A percentile compares a stretch with the other conserved stretches of the same genome.
Conservation (phyloP, 2,888 invertebrate species). For the Ethmia dodecea region DNA sequence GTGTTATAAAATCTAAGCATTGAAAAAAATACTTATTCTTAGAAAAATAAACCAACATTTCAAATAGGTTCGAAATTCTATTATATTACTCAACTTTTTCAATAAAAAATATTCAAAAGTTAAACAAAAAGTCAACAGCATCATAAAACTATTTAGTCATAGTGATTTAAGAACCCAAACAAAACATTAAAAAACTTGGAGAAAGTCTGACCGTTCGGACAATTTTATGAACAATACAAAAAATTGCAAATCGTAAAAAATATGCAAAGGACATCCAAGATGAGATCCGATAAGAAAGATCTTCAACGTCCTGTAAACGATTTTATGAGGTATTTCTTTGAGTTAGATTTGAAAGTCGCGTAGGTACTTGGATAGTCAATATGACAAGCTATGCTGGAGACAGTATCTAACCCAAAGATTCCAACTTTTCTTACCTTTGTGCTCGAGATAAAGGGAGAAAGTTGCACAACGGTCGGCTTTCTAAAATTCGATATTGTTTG, state of each 20-base stretch:
- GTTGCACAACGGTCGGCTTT: conserved; percentile 70
- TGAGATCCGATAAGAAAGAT: not conserved
- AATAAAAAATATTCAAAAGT: too few relatives aligned
- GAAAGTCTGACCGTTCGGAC: conserved; percentile 35
- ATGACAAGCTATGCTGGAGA: conserved; percentile 7
- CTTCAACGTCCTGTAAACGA: too few relatives aligned
- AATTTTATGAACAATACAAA: conserved; percentile 27
- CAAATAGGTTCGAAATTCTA: too few relatives aligned
- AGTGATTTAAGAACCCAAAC: conserved; percentile 33
- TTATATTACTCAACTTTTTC: too few relatives aligned
- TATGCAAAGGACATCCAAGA: conserved; percentile 8
- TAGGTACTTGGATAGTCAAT: conserved; percentile 3
- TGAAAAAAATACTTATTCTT: too few relatives aligned
- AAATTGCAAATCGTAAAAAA: conserved; percentile 45
- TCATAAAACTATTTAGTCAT: conserved; percentile 18
- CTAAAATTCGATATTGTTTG: conserved; percentile 61
- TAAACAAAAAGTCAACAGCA: conserved; percentile 15
- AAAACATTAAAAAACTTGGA: conserved; percentile 29
- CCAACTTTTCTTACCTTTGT: conserved; percentile 61
- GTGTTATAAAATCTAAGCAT: too few relatives aligned
- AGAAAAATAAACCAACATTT: too few relatives aligned
- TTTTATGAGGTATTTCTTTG: not conserved
- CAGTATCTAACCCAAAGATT: conserved; percentile 31
- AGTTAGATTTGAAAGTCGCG: conserved; percentile 2
- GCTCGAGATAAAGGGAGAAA: conserved; percentile 67